Conservation (phyloP, 2,797 vertebrate species). For the Psittacula derbiana region DNA sequence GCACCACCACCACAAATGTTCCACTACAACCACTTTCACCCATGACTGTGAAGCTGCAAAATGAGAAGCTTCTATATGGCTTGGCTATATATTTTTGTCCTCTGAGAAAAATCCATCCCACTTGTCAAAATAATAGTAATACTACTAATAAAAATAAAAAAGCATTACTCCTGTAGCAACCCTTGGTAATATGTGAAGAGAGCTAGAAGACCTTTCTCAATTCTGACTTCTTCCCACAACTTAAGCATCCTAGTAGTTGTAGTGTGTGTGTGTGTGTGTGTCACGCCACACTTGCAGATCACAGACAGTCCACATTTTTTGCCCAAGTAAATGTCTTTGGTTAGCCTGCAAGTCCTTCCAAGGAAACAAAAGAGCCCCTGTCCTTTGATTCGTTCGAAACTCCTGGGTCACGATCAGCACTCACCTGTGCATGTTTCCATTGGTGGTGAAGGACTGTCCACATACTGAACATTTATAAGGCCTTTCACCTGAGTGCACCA, state of each 20-base stretch:
- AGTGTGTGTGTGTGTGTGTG: not conserved
- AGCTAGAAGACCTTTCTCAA: not conserved
- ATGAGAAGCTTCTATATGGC: not conserved
- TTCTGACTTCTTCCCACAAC: not conserved
- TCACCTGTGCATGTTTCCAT: constrained; percentile 98
- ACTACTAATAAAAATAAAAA: not conserved
- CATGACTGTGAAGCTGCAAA: not conserved
- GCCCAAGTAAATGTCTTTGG: not conserved
- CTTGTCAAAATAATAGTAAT: not conserved
- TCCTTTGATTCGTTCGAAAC: not conserved
- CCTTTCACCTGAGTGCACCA: constrained; percentile 96
- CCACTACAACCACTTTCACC: not conserved
- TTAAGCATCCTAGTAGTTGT: not conserved
- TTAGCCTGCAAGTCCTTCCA: not conserved
- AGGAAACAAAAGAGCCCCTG: not conserved
- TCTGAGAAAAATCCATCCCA: not conserved
- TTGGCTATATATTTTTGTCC: not conserved
- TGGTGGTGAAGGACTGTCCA: constrained; percentile 96
- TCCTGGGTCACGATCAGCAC: not conserved
- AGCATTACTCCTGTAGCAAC: not conserved
- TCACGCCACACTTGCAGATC: not conserved
- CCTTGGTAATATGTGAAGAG: not conserved
- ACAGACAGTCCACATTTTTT: not conserved
- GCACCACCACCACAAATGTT: not conserved
- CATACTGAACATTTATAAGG: constrained; percentile 92